A percentile compares a stretch with the other conserved stretches of the same genome.
phyloP scores from a whole-genome alignment of 1,140 invertebrate species.

The Drosophila oshimai region DNA sequence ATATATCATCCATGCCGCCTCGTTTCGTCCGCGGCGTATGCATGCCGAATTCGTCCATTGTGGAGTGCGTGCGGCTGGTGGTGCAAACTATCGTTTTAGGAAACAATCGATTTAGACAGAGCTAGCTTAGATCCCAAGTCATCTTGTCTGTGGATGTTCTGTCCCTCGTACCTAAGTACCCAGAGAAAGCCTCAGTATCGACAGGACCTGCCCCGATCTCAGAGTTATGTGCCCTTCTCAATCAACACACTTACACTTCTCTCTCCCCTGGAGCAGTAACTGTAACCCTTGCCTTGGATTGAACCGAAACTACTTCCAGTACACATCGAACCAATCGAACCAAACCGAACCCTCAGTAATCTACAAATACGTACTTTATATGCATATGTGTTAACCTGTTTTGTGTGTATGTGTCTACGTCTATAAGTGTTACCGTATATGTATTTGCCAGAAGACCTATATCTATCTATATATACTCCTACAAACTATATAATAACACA shows the following conservation, averaged over 20 bases:
- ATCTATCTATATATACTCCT: conserved; percentile 32
- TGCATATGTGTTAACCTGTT: conserved; percentile 47
- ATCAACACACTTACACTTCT: background rate
- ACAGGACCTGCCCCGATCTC: background rate
- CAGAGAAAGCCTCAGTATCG: background rate
- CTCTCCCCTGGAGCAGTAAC: conserved; percentile 8
- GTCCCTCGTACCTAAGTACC: background rate
- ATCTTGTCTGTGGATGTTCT: conserved; percentile 2
- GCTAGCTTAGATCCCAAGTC: conserved; percentile 1
- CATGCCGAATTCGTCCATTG: conserved; percentile 67
- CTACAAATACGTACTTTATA: conserved; percentile 16
- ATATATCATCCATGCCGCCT: conserved; percentile 17
- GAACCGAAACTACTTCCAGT: conserved; percentile 41
- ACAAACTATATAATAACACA: conserved; percentile 30
- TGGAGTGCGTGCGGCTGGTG: conserved; percentile 62
- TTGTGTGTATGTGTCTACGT: conserved; percentile 45
- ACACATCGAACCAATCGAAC: conserved; percentile 8
- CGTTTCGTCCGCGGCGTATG: conserved; percentile 32
- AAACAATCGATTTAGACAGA: conserved; percentile 22
- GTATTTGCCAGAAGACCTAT: conserved; percentile 29
- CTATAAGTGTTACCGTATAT: conserved; percentile 42
- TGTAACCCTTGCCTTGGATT: conserved; percentile 26
- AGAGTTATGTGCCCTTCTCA: background rate
- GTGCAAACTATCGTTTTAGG: conserved; percentile 32
- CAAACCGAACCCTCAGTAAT: conserved; percentile 2